Percentiles rank a stretch among this genome's conserved stretches.
Evolutionary conservation across 92 coral and sea anemone species (phyloP).

Genomic region (Zoanthus sansibaricus): DNA sequence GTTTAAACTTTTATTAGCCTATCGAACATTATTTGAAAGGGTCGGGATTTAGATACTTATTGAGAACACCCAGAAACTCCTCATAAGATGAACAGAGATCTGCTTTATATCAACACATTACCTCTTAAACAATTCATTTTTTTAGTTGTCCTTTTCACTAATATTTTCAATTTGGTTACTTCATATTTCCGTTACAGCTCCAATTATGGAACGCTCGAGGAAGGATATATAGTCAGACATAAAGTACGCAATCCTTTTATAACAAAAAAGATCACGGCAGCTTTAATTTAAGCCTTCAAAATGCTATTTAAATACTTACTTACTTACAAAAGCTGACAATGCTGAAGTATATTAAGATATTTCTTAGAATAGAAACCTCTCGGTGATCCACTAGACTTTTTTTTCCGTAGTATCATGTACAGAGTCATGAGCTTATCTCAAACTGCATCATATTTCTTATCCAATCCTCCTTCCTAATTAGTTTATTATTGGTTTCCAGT

Average conservation of each 20-base stretch:
- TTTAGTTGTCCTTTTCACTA: background rate
- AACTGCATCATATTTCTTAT: background rate
- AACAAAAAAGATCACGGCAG: background rate
- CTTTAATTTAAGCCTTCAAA: background rate
- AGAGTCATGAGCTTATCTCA: background rate
- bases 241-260: slow-evolving; percentile 16
- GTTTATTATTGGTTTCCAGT: background rate
- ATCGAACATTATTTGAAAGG: slow-evolving; percentile 1
- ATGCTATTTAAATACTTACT: slow-evolving; percentile 9
- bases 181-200: background rate
- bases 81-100: background rate
- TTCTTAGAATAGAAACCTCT: background rate
- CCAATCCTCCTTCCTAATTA: background rate
- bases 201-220: background rate
- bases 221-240: background rate
- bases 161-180: background rate
- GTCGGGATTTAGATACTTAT: background rate
- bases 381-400: background rate
- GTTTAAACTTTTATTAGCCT: background rate
- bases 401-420: no score
- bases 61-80: slow-evolving; percentile 18
- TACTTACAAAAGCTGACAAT: background rate
- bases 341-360: background rate
- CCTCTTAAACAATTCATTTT: background rate
- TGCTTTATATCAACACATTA: background rate